Base-by-base conservation (phyloP, 2,888 invertebrate species). In the Leptura quadrifasciata region DNA sequence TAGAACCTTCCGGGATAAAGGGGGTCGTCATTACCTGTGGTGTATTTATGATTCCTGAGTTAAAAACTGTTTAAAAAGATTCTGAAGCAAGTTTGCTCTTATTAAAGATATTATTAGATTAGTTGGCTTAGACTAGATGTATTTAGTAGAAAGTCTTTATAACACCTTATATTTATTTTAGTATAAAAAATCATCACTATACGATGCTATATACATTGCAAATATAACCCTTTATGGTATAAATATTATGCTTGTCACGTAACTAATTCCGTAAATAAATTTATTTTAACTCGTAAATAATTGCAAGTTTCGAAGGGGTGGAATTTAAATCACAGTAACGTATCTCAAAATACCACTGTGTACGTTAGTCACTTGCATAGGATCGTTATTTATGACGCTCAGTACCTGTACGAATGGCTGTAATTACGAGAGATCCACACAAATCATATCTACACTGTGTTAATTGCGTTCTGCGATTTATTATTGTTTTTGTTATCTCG, bases 401-500 rank as follows among this genome's bases (percentile, higher is more conserved):
- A 61, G 10, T 39, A 60, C 60, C 24, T 21, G n/a, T 24, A 8
- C 60, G 27, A 27, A n/a, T 27, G n/a, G 39, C 20, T 18, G 39
- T 21, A 35, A 63, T 18, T 39, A 63, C 18, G 20, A 3, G 20
- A 20, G 18, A 39, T 18, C 63, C 18, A 35, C 39, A 63, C 63
- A 35, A 35, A 20, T 39, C 17, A 63, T 63, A 63, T 60, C 31
- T 39, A 39, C 39, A 63, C 27, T 12, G 20, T 17, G 31, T 31
- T 27, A 68, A 55, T 47, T 60, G 58, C 35, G 12, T 27, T 27
- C 5, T 15, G n/a, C 55, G 68, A 68, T 68, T 68, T 68, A 68
- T 68, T 47, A 21, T 47, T 18, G 54, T 55, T 68, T 68, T 55
- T 68, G 63, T 63, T 63, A 63, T 63, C 63, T 35, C 63, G 63